Conservation (phyloP, 2,797 vertebrate genomes). For the Alectoris magna region DNA sequence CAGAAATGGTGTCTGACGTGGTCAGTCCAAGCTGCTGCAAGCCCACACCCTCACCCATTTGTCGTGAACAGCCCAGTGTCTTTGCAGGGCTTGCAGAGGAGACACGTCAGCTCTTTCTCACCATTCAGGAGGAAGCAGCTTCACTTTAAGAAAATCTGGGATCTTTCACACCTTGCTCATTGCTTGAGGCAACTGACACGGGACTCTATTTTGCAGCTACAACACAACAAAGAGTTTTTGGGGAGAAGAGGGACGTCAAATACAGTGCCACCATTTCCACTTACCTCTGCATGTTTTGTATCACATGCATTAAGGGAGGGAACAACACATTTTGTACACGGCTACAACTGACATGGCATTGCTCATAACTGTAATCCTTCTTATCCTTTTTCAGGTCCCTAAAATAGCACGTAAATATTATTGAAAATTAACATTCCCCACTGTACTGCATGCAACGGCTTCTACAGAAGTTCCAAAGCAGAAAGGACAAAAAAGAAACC, state of each 20-base stretch:
- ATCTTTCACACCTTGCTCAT: neutral
- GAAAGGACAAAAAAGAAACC: constrained; percentile 10
- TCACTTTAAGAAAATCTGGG: neutral
- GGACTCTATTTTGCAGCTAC: neutral
- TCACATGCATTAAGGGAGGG: neutral
- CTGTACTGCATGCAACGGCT: neutral
- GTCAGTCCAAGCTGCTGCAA: neutral
- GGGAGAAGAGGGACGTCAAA: neutral
- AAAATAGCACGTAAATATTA: neutral
- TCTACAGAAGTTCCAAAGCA: neutral
- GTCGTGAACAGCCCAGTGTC: neutral
- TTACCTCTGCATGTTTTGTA: neutral
- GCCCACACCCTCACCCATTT: neutral
- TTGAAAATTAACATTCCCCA: neutral
- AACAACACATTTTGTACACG: neutral
- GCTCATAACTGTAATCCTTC: neutral
- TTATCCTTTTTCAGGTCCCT: neutral
- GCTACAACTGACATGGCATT: neutral
- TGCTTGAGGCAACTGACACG: neutral
- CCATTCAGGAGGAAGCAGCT: neutral
- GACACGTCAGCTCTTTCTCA: neutral
- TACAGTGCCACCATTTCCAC: neutral
- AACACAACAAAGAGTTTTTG: neutral
- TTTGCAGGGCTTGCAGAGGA: too few relatives aligned
- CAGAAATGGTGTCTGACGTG: neutral